Percentiles rank a stretch among this genome's conserved stretches.
Conservation (phyloP, 1,140 invertebrate genomes). For the Leptinotarsa texana region DNA sequence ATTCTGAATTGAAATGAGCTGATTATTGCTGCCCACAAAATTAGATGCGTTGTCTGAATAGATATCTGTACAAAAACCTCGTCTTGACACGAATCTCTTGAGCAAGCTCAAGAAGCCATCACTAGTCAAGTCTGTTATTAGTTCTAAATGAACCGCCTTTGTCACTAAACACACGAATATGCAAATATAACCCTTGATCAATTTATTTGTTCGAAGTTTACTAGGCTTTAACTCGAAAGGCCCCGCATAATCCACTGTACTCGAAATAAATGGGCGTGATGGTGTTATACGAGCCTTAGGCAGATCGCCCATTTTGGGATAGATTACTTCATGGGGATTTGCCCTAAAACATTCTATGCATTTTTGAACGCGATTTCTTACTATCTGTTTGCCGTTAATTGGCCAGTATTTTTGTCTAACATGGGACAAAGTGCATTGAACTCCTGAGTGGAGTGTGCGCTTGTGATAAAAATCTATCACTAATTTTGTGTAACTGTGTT, state of each 20-base stretch:
- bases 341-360: constrained; percentile 32
- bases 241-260: constrained; percentile 50
- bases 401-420: constrained; percentile 28
- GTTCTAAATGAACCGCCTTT: constrained; percentile 48
- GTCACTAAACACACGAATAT: constrained; percentile 28
- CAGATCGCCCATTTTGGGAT: constrained; percentile 35
- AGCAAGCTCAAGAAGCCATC: constrained; percentile 41
- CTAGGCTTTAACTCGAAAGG: constrained; percentile 40
- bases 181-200: constrained; percentile 40
- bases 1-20: constrained; percentile 54
- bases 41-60: constrained; percentile 48
- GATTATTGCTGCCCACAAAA: constrained; percentile 37
- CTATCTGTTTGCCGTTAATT: constrained; percentile 30
- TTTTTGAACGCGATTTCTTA: constrained; percentile 25
- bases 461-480: constrained; percentile 13
- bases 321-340: background rate
- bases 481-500: constrained; percentile 16
- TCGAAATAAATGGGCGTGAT: constrained; percentile 38
- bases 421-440: constrained; percentile 10
- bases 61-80: constrained; percentile 36
- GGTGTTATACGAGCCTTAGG: constrained; percentile 29
- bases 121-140: constrained; percentile 39
- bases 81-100: constrained; percentile 42
- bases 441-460: constrained; percentile 9
- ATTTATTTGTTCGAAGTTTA: constrained; percentile 25